Percentiles rank a stretch among this genome's conserved stretches.
Conservation (phyloP, 2,797 vertebrate genomes). For the Acropternis orthonyx region DNA sequence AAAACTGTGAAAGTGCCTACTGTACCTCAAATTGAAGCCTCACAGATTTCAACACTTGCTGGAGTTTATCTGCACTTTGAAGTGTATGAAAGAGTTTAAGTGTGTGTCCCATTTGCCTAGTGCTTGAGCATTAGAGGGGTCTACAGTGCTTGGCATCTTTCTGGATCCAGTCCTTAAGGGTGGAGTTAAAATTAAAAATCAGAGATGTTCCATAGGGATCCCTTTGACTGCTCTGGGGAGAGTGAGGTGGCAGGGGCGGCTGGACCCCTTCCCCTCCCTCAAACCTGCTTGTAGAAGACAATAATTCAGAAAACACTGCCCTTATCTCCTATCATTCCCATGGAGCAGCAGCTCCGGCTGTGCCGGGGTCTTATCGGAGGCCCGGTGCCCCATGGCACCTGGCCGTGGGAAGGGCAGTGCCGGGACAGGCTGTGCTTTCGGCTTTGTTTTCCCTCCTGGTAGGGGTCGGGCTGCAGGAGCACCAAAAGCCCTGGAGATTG, state of each 20-base stretch:
- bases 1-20: background rate
- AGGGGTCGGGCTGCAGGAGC: background rate
- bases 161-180: background rate
- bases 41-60: background rate
- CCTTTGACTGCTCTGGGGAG: background rate
- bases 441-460: constrained; percentile 35
- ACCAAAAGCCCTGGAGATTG: constrained; percentile 43
- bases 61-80: background rate
- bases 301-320: background rate
- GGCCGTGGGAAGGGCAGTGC: constrained; percentile 36
- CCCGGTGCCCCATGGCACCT: background rate
- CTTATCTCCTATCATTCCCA: background rate
- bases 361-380: background rate
- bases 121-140: background rate
- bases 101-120: background rate
- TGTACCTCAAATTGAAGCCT: accelerated
- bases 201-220: accelerated
- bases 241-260: accelerated
- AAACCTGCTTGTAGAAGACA: background rate
- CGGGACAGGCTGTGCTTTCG: constrained; percentile 26
- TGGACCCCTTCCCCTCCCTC: background rate
- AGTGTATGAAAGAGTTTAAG: background rate
- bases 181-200: background rate
- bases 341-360: accelerated
- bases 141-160: background rate